phyloP scores from a whole-genome alignment of 2,113 vertebrate genomes.

The Oryzias woworae region DNA sequence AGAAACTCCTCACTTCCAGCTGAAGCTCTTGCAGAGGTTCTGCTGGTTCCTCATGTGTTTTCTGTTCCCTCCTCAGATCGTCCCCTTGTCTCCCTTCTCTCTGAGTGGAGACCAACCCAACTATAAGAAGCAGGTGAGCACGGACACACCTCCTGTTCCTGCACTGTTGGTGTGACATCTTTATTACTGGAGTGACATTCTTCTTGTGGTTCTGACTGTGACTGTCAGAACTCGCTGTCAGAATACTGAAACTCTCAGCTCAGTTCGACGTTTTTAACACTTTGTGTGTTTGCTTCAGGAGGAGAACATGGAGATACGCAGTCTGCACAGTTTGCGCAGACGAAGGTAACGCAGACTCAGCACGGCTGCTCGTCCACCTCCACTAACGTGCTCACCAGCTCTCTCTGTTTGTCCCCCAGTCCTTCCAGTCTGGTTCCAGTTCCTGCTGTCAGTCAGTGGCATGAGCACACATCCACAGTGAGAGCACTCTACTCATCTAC shows the following conservation, averaged over 20 bases:
- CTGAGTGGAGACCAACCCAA: constrained; percentile 67
- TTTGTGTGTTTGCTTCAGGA: constrained; percentile 59
- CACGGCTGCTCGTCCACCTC: too few relatives aligned
- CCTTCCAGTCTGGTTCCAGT: constrained; percentile 63
- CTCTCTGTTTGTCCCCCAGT: constrained; percentile 43
- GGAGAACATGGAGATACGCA: constrained; percentile 72
- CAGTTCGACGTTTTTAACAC: not conserved
- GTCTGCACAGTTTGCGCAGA: constrained; percentile 66
- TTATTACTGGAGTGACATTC: too few relatives aligned
- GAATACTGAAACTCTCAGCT: too few relatives aligned
- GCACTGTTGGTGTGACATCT: too few relatives aligned
- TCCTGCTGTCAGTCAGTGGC: constrained; percentile 73
- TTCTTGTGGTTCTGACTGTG: too few relatives aligned
- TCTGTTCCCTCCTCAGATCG: constrained; percentile 45
- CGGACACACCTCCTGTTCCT: not conserved
- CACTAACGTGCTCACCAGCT: rapidly evolving
- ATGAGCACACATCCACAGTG: constrained; percentile 66
- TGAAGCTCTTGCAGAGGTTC: not conserved
- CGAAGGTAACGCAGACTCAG: constrained; percentile 53
- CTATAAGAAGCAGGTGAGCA: constrained; percentile 75
- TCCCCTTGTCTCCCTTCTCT: constrained; percentile 74
- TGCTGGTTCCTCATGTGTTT: not conserved
- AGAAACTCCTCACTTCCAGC: too few relatives aligned
- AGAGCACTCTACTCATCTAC: constrained; percentile 22
- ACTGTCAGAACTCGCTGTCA: too few relatives aligned